These are phyloP conservation scores for Neolamprologus falcicula DNA, from an alignment of 2,113 vertebrate genomes.

Conservation along the genomic window DNA sequence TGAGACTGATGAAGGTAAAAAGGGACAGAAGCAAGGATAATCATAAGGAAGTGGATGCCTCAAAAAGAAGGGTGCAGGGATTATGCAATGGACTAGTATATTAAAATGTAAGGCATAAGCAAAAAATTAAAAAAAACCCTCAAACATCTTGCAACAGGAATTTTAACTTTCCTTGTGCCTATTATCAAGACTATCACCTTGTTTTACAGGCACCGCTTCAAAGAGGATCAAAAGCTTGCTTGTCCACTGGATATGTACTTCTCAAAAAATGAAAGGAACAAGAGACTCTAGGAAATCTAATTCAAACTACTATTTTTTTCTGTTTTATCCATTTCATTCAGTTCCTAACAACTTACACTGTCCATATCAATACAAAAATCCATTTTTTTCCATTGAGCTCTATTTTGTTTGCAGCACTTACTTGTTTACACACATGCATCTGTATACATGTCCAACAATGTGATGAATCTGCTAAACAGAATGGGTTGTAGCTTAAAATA, in stretches of 20 bases:
- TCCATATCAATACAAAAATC: neutral
- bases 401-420: neutral
- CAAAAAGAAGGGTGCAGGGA: neutral
- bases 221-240: neutral
- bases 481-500: neutral
- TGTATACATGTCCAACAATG: neutral
- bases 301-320: neutral
- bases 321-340: neutral
- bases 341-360: neutral
- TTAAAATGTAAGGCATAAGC: neutral
- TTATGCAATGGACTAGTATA: neutral
- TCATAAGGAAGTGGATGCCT: neutral
- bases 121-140: rapidly evolving
- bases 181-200: neutral
- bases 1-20: conserved; percentile 75
- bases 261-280: neutral
- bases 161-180: neutral
- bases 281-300: neutral
- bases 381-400: neutral
- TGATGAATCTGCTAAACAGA: neutral
- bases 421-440: neutral
- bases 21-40: neutral
- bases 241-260: neutral
- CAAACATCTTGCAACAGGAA: neutral
- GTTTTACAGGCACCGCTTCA: neutral